Base-by-base conservation (phyloP, 2,888 invertebrate species). In the Autographa gamma region DNA sequence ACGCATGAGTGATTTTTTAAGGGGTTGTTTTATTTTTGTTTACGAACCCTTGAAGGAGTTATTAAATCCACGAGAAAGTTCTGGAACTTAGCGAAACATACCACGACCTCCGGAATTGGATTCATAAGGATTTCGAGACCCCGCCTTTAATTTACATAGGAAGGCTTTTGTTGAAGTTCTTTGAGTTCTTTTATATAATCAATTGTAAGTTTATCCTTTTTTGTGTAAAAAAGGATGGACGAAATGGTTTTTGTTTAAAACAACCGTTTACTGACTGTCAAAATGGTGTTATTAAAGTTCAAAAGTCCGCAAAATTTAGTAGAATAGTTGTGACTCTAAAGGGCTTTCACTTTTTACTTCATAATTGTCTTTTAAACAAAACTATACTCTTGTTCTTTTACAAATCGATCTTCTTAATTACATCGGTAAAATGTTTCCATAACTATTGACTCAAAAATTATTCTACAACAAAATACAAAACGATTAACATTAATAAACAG, bases 121-220 rank as follows among this genome's bases (percentile, higher is more conserved):
- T 81, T 77, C 66, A 73, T 71, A 79, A 77, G 79, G 72, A 74
- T 79, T 76, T 67, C 61, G 62, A 67, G 54, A 59, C 68, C 59
- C 38, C 69, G 60, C 52, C 64, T 70, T 69, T 76, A 76, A 82
- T 82, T 80, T 84, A 74, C 82, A 82, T 74, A 79, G 69, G 71
- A 66, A 79, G 74, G 71, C 75, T 79, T 81, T 76, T 76, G 76
- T 81, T 75, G 18, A 66, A 79, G 65, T 75, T 82, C 66, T 77
- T 79, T 74, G 38, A 54, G 62, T 71, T 59, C 63, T 60, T 34
- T 74, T 74, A 61, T 69, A 60, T 73, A 74, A 74, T 72, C 69
- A 73, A 74, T 71, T 74, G 64, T 67, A 63, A 73, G 69, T 74
- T 68, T 48, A 62, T 75, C 68, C n/a, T 62, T 31, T n/a, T 65